These are phyloP conservation scores for Drosophila hamatofila DNA, from an alignment of 2,888 invertebrate species.

Conservation along the genomic window DNA sequence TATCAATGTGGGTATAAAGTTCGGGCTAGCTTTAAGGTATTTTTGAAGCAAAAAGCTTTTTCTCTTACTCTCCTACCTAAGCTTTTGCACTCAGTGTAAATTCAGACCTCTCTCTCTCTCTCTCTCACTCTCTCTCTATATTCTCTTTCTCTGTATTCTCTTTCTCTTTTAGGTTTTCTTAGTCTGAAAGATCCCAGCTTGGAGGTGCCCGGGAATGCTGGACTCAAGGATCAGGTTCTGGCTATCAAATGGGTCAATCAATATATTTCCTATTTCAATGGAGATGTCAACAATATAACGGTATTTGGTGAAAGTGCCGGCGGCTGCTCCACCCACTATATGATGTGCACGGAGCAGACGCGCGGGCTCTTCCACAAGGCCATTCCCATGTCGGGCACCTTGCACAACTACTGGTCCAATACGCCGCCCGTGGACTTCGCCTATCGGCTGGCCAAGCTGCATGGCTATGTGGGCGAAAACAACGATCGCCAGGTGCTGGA, in stretches of 20 bases:
- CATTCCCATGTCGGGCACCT: conserved; percentile 82
- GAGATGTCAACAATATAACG: conserved; percentile 86
- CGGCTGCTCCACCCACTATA: conserved; percentile 85
- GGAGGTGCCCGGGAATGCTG: conserved; percentile 86
- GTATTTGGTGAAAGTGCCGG: conserved; percentile 87
- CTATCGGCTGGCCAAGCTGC: conserved; percentile 77
- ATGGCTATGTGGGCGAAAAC: conserved; percentile 82
- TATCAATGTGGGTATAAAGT: neutral
- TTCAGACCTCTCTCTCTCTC: neutral
- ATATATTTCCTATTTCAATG: conserved; percentile 86
- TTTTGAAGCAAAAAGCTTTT: neutral
- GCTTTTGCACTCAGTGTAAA: neutral
- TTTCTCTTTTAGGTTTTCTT: conserved; percentile 84
- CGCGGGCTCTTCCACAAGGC: conserved; percentile 84
- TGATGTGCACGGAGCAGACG: conserved; percentile 85
- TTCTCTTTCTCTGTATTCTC: neutral
- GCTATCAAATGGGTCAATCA: conserved; percentile 86
- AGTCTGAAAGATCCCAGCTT: conserved; percentile 85
- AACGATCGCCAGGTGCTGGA: conserved; percentile 83
- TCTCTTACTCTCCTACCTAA: neutral
- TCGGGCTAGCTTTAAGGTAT: neutral
- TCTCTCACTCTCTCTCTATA: neutral
- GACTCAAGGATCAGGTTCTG: conserved; percentile 86
- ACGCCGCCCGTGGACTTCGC: conserved; percentile 72
- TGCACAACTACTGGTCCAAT: conserved; percentile 78